A percentile compares a stretch with the other conserved stretches of the same genome.
Evolutionary conservation across 2,797 vertebrate species (phyloP).

Genomic region (Strix occidentalis): DNA sequence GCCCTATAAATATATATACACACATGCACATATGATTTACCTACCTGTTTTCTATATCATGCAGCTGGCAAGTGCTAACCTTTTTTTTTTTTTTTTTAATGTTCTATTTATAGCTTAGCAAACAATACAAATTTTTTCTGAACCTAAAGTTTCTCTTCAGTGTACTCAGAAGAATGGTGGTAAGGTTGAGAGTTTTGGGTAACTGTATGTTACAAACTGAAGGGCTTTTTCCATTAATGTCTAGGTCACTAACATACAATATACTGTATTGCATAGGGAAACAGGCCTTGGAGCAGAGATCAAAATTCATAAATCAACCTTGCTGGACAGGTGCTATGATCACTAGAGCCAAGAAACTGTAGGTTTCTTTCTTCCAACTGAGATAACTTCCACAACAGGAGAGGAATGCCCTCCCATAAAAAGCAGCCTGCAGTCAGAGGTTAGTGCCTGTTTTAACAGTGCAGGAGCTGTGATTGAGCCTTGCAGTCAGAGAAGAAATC

Average conservation of each 20-base stretch:
- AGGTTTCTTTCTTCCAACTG: neutral
- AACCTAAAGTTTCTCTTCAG: neutral
- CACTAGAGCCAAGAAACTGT: neutral
- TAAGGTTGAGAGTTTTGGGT: neutral
- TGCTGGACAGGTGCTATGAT: neutral
- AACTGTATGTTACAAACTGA: neutral
- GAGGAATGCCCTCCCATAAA: neutral
- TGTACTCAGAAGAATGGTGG: neutral
- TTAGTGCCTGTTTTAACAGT: neutral
- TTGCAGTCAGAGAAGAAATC: neutral
- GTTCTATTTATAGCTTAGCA: neutral
- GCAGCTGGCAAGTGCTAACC: accelerated
- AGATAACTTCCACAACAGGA: neutral
- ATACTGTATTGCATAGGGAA: neutral
- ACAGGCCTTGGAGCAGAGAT: neutral
- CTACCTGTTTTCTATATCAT: neutral
- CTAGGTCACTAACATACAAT: neutral
- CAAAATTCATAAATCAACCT: neutral
- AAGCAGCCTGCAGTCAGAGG: neutral
- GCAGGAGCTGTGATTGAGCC: neutral
- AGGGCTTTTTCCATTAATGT: neutral
- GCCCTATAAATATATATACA: accelerated
- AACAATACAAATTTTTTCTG: neutral
- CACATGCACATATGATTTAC: neutral
- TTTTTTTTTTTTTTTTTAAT: neutral